These are phyloP conservation scores for Oscarella lobularis DNA, from an alignment of 37 sponge, comb jelly and placozoan species.

Conservation along the genomic window DNA sequence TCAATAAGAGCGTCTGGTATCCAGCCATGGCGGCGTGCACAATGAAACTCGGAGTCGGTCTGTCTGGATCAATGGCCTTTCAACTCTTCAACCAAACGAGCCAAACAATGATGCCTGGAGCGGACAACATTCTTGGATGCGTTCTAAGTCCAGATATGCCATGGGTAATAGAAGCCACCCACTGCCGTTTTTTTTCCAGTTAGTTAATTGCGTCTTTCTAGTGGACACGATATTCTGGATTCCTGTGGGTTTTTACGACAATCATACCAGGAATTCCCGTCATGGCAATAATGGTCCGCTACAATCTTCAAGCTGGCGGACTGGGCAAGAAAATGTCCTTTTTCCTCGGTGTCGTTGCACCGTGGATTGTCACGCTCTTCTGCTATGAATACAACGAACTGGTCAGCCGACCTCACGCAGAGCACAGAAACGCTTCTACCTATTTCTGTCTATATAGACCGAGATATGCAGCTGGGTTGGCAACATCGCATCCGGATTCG, in stretches of 20 bases:
- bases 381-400: not conserved
- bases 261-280: slow-evolving; percentile 5
- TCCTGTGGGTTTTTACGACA: not conserved
- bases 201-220: not conserved
- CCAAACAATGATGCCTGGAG: not conserved
- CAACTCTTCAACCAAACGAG: not conserved
- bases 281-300: not conserved
- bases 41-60: not conserved
- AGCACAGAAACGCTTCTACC: not conserved
- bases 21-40: not conserved
- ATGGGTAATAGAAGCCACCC: not conserved
- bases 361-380: slow-evolving; percentile 3
- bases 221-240: slow-evolving; percentile 1
- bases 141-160: slow-evolving; percentile 2
- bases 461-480: not conserved
- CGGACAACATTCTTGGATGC: not conserved
- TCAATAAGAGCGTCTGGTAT: not conserved
- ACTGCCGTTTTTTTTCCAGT: not conserved
- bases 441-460: not conserved
- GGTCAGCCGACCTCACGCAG: not conserved
- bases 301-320: not conserved
- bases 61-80: not conserved
- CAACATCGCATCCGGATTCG: not conserved
- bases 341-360: not conserved
- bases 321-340: not conserved